A percentile compares a stretch with the other conserved stretches of the same genome.
Evolutionary conservation across 2,797 vertebrate genomes (phyloP).

Genomic region (Eurystomus glaucurus): DNA sequence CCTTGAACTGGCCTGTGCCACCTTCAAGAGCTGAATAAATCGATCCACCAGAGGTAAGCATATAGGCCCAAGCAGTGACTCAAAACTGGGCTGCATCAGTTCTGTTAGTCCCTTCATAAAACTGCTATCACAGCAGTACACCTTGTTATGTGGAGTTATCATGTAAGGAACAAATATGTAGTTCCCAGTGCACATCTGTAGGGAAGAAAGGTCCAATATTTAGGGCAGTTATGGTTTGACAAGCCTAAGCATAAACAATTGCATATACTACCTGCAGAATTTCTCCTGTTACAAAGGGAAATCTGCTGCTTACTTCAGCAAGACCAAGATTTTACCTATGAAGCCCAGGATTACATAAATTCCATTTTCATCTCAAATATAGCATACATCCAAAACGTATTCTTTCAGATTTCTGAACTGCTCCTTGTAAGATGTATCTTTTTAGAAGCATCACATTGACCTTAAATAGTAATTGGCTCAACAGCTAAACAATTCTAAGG

Average conservation of each 20-base stretch:
- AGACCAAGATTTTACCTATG: neutral
- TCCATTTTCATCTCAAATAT: neutral
- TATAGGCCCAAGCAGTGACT: conserved; percentile 95
- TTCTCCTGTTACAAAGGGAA: neutral
- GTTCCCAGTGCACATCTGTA: conserved; percentile 94
- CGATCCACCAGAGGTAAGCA: conserved; percentile 96
- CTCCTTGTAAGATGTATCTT: neutral
- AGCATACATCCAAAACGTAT: neutral
- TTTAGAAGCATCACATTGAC: neutral
- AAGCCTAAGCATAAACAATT: neutral
- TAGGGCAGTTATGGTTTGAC: neutral
- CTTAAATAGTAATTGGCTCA: neutral
- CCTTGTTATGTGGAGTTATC: conserved; percentile 97
- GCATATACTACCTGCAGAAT: neutral
- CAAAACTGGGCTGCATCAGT: conserved; percentile 96
- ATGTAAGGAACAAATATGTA: conserved; percentile 97
- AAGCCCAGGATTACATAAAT: neutral
- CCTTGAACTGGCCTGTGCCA: conserved; percentile 94
- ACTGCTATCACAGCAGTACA: conserved; percentile 96
- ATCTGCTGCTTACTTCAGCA: neutral
- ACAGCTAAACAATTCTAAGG: neutral
- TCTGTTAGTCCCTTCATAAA: conserved; percentile 96
- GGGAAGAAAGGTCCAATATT: conserved; percentile 23
- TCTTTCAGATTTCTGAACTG: neutral
- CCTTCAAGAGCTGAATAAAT: conserved; percentile 93